Evolutionary conservation across 2,113 vertebrate genomes (phyloP).

Genomic region (Notothenia coriiceps): DNA sequence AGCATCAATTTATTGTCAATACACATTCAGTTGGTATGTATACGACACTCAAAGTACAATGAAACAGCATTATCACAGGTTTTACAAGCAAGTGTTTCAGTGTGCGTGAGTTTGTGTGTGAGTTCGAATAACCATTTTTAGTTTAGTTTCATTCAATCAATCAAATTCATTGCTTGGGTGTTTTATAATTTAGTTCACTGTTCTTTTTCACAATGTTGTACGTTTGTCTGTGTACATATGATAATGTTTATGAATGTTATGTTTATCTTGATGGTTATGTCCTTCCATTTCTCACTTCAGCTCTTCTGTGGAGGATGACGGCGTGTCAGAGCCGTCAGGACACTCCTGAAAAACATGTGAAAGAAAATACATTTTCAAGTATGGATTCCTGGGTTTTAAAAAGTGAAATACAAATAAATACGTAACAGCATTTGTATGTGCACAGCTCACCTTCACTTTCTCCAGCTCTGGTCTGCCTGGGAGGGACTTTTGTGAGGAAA

Average conservation of each 20-base stretch:
- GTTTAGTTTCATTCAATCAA: conserved; percentile 1
- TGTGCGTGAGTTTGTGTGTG: not conserved
- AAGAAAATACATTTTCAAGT: not conserved
- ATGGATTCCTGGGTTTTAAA: too few species aligned
- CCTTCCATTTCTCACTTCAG: conserved; percentile 68
- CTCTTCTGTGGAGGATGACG: conserved; percentile 77
- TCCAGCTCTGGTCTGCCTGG: conserved; percentile 85
- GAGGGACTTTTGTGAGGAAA: conserved; percentile 88
- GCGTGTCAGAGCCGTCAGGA: conserved; percentile 74
- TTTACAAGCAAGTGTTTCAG: conserved; percentile 41
- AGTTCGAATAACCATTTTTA: not conserved
- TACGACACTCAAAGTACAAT: conserved; percentile 53
- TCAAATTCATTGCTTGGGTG: not conserved
- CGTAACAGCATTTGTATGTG: too few species aligned
- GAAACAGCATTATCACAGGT: conserved; percentile 45
- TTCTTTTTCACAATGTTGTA: not conserved
- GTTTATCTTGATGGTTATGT: not conserved
- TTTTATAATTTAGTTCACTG: conserved; percentile 1
- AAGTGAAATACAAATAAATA: not conserved
- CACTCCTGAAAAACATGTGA: conserved; percentile 74
- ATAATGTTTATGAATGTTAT: conserved; percentile 34
- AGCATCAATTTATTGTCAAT: conserved; percentile 70
- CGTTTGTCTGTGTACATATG: conserved; percentile 27
- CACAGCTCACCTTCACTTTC: conserved; percentile 81
- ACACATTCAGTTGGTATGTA: conserved; percentile 62